Evolutionary conservation across 2,888 invertebrate species (phyloP), one percentile per base, ranked within the genome.

Genomic region (Congeria kusceri): DNA sequence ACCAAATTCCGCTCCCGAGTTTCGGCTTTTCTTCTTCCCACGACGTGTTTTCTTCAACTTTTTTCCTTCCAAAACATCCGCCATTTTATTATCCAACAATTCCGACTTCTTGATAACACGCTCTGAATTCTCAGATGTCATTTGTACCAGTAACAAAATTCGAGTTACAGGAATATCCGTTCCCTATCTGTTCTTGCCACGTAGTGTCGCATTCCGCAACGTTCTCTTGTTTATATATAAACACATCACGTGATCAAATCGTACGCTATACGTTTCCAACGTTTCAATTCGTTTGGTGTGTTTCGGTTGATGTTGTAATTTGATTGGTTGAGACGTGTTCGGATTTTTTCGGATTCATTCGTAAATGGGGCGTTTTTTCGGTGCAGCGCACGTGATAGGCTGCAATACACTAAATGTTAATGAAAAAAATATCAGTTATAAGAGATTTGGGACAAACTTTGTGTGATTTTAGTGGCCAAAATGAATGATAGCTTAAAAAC

Each of bases 211-310:
- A 71, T 71, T 53, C 3, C 23, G n/a, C 23, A 27, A 72, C 65
- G 56, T 67, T 29, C 28, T 20, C 46, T 29, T 44, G 49, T 62
- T 67, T 74, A 67, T 80, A 69, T 78, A 77, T 18, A 67, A 59
- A 62, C 23, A 20, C 25, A 46, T 73, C 86, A 86, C 78, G 75
- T 86, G 84, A 78, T 62, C n/a, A 28, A 66, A 70, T 84, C 86
- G 86, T 86, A 80, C 27, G 46, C 32, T 56, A 47, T 28, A 82
- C 82, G 77, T 66, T 74, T 9, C 25, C n/a, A 28, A 44, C 44
- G 47, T 47, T 32, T 28, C 15, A 9, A 64, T 47, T 20, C 25
- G 20, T 44, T 27, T 27, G 7, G 64, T 57, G 46, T 68, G 59
- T 47, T 68, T 49, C n/a, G 39, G 39, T 9, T 11, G 15, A 39